These are phyloP conservation scores for Spilarctia lutea DNA, from an alignment of 2,888 invertebrate species.

Conservation along the genomic window DNA sequence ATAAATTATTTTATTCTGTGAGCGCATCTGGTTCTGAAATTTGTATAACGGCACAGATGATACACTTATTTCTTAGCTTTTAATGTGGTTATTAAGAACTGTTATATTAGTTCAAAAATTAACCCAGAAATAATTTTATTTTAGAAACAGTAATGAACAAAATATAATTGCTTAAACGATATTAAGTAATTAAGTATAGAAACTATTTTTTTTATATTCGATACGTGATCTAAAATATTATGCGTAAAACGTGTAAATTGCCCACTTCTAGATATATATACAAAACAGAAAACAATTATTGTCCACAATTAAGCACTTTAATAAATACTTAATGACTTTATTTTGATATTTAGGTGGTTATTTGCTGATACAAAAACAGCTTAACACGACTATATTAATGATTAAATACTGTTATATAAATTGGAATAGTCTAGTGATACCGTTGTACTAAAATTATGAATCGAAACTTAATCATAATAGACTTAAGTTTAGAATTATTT, in stretches of 20 bases:
- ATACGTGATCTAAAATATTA: neutral
- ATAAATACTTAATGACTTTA: neutral
- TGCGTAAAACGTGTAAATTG: neutral
- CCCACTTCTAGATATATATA: neutral
- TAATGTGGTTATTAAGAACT: neutral
- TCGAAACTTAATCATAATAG: neutral
- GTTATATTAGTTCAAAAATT: slow-evolving; percentile 18
- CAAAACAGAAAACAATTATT: slow-evolving; percentile 3
- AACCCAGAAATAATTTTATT: neutral
- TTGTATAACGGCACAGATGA: slow-evolving; percentile 12
- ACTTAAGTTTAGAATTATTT: no score
- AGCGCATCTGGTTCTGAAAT: neutral
- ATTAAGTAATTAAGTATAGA: neutral
- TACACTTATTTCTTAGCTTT: neutral
- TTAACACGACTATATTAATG: neutral
- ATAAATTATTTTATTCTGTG: neutral
- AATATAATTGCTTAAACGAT: neutral
- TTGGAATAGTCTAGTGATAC: neutral
- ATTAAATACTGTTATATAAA: neutral
- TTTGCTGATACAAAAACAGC: neutral
- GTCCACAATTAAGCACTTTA: neutral
- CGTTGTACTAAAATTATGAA: neutral
- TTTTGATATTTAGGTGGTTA: neutral
- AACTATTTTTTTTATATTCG: neutral
- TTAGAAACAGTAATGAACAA: neutral